phyloP scores from a whole-genome alignment of 2,797 vertebrate species.

The Malacoraja senta region DNA sequence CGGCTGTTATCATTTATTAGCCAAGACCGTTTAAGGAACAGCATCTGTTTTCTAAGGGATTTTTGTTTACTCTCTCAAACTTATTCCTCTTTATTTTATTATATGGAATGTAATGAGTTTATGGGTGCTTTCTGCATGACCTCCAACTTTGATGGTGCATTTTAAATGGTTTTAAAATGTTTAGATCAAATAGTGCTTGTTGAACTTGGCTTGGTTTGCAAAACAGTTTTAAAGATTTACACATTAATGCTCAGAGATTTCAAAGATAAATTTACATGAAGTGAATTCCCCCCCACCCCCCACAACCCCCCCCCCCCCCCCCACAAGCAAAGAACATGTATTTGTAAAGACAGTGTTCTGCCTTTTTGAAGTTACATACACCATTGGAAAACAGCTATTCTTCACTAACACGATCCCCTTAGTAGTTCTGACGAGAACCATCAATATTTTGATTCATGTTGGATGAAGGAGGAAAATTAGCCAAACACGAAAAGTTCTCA shows the following conservation, averaged over 20 bases:
- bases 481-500: not conserved
- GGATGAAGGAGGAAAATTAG: not conserved
- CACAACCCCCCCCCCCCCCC: not conserved
- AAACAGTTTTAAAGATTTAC: not conserved
- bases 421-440: not conserved
- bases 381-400: not conserved
- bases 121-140: not conserved
- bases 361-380: not conserved
- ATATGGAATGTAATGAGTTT: not conserved
- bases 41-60: not conserved
- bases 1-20: not conserved
- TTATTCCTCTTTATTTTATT: not conserved
- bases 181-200: not conserved
- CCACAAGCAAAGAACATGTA: not conserved
- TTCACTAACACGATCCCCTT: not conserved
- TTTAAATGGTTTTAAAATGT: not conserved
- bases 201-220: not conserved
- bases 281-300: not conserved
- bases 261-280: not conserved
- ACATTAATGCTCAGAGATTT: not conserved
- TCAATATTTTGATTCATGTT: not conserved
- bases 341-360: not conserved
- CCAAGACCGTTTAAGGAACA: not conserved
- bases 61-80: not conserved
- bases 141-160: not conserved